Evolutionary conservation across 2,888 invertebrate genomes (phyloP), one percentile per base, ranked within the genome.

Genomic region (Nesidiocoris tenuis): DNA sequence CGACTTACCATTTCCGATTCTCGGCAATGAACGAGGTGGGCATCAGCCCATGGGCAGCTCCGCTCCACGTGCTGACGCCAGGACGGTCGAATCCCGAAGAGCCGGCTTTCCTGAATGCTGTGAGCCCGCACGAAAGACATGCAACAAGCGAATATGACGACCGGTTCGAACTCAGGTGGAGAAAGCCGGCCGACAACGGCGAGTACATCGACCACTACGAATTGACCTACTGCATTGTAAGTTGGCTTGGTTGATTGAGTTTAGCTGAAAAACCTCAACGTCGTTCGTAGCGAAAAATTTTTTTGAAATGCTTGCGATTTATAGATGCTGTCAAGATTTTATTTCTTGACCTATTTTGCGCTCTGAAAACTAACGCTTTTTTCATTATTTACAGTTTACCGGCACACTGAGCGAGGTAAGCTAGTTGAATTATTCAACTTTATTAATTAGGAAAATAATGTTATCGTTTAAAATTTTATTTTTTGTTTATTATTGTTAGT

Each of bases 21-120:
- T 91, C 93, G 16, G 94, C 94, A 1, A 86, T 88, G 75, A 96
- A 95, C 84, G 90, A 90, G 81, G 95, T 94, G 0, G 95, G 95
- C 0, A 84, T 89, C 18, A 93, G 94, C 7, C 86, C 87, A 16
- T 96, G 91, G 90, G 89, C 89, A 22, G 86, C 88, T 19, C 85
- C 88, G 56, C 83, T 87, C 61, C 85, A 86, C 1, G 88, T 91
- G 80, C 87, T 88, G 21, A 95, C 94, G 86, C 93, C 92, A 0
- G 88, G 88, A 81, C 70, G 79, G 80, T 92, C 92, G 1, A 88
- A 88, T 3, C 95, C 95, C 0, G 92, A 92, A 79, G 89, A 88
- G 80, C 91, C 91, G 1, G 87, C 86, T 79, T 88, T 91, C 76
- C 82, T 89, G 65, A 85, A 86, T 64, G 84, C 85, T 63, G 82